Evolutionary conservation across 2,797 vertebrate genomes (phyloP).

Genomic region (Lepus oiostolus): DNA sequence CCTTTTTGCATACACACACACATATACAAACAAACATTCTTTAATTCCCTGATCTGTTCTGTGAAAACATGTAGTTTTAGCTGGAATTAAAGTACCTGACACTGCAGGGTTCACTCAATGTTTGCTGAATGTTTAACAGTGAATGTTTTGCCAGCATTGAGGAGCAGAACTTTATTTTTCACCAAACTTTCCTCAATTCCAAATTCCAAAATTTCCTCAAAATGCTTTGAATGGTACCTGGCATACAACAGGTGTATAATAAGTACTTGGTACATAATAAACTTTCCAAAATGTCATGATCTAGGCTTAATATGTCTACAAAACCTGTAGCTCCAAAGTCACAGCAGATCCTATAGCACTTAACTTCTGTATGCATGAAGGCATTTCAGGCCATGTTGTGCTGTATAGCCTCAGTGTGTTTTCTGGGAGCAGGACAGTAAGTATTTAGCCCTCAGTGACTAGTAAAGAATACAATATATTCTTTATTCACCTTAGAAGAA

Average conservation of each 20-base stretch:
- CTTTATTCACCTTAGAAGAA: slow-evolving; percentile 4
- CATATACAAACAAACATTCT: neutral
- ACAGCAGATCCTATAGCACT: neutral
- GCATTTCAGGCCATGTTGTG: neutral
- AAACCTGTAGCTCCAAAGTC: neutral
- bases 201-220: neutral
- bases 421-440: slow-evolving; percentile 21
- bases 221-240: neutral
- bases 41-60: neutral
- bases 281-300: neutral
- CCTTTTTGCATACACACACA: neutral
- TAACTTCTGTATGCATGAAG: neutral
- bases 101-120: neutral
- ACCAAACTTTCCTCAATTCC: neutral
- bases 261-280: slow-evolving; percentile 28
- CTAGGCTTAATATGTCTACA: neutral
- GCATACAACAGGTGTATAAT: neutral
- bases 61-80: neutral
- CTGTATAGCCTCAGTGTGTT: neutral
- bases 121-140: neutral
- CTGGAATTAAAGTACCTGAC: neutral
- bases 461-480: slow-evolving; percentile 1
- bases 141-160: neutral
- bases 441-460: neutral
- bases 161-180: neutral